These are phyloP conservation scores for Plutella xylostella DNA, from an alignment of 2,888 invertebrate genomes.

Conservation along the genomic window DNA sequence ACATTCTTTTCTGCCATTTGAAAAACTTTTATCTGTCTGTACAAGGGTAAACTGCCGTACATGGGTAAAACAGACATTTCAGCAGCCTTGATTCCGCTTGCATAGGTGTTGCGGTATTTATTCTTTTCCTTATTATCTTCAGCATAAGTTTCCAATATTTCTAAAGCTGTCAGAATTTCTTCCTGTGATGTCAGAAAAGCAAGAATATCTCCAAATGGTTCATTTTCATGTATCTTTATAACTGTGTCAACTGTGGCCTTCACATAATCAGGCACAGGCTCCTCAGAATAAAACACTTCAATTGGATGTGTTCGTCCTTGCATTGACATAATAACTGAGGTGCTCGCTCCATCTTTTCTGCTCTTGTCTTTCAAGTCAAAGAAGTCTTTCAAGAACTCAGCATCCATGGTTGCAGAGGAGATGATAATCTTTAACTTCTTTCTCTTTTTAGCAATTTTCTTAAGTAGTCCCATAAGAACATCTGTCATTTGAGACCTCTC, in stretches of 20 bases:
- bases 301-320: constrained; percentile 92
- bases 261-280: constrained; percentile 92
- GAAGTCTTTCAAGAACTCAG: constrained; percentile 83
- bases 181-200: constrained; percentile 94
- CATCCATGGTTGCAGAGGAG: constrained; percentile 96
- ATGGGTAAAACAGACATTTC: constrained; percentile 83
- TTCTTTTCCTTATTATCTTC: constrained; percentile 52
- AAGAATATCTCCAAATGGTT: constrained; percentile 88
- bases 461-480: constrained; percentile 91
- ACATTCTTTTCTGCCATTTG: constrained; percentile 76
- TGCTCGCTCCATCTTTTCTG: constrained; percentile 28
- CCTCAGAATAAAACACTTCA: constrained; percentile 83
- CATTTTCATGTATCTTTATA: constrained; percentile 87
- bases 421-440: constrained; percentile 86
- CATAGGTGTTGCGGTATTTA: constrained; percentile 49
- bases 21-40: constrained; percentile 74
- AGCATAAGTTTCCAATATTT: constrained; percentile 73
- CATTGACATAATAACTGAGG: constrained; percentile 86
- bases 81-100: constrained; percentile 38
- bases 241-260: constrained; percentile 88
- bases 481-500: constrained; percentile 95
- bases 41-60: constrained; percentile 89
- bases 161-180: constrained; percentile 86
- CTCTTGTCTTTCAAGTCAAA: constrained; percentile 70
- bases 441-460: constrained; percentile 90